Conservation (phyloP, 2,797 vertebrate species). For the Neostethus bicornis region DNA sequence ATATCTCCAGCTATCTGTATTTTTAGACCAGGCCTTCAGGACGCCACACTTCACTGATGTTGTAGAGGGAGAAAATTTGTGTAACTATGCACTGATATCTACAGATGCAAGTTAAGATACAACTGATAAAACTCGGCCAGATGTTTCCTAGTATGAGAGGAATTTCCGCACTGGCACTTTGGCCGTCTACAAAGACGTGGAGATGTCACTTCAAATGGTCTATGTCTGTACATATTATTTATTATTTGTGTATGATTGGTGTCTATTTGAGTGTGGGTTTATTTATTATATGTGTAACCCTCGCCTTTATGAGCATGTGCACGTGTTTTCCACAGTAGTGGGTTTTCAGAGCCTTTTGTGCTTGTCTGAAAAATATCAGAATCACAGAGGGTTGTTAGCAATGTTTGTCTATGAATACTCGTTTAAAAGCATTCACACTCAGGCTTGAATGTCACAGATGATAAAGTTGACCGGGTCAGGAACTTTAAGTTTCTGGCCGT, state of each 20-base stretch:
- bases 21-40: background rate
- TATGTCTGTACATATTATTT: constrained; percentile 6
- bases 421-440: too few species aligned
- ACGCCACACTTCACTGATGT: constrained; percentile 17
- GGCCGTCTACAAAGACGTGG: constrained; percentile 59
- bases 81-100: constrained; percentile 55
- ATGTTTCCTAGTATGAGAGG: constrained; percentile 61
- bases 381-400: too few species aligned
- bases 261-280: background rate
- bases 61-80: constrained; percentile 23
- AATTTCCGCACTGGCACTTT: constrained; percentile 62
- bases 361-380: too few species aligned
- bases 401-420: too few species aligned
- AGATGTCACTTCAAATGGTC: constrained; percentile 42
- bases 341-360: too few species aligned
- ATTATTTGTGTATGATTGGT: background rate
- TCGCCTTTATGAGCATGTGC: too few species aligned
- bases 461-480: too few species aligned
- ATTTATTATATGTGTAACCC: too few species aligned
- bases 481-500: too few species aligned
- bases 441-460: too few species aligned
- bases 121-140: constrained; percentile 56
- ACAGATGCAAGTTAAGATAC: constrained; percentile 59
- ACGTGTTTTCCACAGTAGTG: too few species aligned
- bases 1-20: background rate